phyloP scores from a whole-genome alignment of 1,140 invertebrate species.

The Philotrypesis tridentata region DNA sequence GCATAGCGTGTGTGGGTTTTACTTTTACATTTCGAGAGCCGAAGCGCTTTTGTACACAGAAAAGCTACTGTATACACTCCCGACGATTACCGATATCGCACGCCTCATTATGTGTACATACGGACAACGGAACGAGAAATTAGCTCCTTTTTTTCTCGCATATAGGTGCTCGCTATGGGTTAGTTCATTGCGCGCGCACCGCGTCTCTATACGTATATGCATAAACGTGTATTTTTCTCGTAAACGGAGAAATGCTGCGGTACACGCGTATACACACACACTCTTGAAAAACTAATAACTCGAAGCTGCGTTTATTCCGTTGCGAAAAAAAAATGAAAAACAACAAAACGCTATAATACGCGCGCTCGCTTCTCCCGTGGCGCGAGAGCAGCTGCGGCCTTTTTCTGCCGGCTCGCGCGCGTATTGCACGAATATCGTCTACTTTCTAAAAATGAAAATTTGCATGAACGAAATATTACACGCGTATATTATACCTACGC shows the following conservation, averaged over 20 bases:
- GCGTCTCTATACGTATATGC: too few relatives aligned
- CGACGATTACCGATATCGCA: neutral
- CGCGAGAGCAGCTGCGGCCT: too few relatives aligned
- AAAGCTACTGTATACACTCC: neutral
- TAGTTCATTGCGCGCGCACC: neutral
- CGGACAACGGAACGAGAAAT: neutral
- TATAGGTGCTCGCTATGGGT: neutral
- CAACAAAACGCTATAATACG: too few relatives aligned
- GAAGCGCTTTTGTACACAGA: too few relatives aligned
- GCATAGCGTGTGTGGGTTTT: too few relatives aligned
- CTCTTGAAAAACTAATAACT: neutral
- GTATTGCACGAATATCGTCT: too few relatives aligned
- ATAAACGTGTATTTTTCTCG: neutral
- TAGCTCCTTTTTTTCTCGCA: neutral
- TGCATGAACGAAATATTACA: too few relatives aligned
- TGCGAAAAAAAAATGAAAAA: neutral
- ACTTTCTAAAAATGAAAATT: conserved; percentile 1
- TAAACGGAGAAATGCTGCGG: neutral
- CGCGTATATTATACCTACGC: too few relatives aligned
- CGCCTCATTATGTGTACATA: neutral
- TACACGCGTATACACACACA: too few relatives aligned
- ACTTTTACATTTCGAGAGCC: too few relatives aligned
- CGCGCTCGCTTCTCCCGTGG: too few relatives aligned
- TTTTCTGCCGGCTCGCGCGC: too few relatives aligned
- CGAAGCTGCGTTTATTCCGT: neutral